These are phyloP conservation scores for Hypselothyrea guttata DNA, from an alignment of 2,888 invertebrate species.

Conservation along the genomic window DNA sequence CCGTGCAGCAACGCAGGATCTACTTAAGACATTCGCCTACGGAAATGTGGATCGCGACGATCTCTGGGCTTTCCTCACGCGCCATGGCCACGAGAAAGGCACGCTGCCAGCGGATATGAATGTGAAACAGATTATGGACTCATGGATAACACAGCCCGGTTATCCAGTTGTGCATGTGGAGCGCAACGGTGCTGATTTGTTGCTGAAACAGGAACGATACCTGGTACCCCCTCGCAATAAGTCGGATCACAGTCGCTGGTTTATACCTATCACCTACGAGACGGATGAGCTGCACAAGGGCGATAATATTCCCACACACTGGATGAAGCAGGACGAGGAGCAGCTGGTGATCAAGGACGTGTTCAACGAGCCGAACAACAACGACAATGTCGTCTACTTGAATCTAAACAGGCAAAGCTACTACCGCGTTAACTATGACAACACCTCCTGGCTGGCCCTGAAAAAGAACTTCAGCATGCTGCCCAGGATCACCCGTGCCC, in stretches of 20 bases:
- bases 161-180: slow-evolving; percentile 86
- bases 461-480: slow-evolving; percentile 84
- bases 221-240: slow-evolving; percentile 76
- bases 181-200: slow-evolving; percentile 80
- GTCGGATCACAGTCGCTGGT: slow-evolving; percentile 79
- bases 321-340: slow-evolving; percentile 77
- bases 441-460: slow-evolving; percentile 85
- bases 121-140: slow-evolving; percentile 86
- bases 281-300: slow-evolving; percentile 76
- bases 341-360: slow-evolving; percentile 76
- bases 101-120: slow-evolving; percentile 82
- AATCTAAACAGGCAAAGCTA: slow-evolving; percentile 84
- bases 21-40: slow-evolving; percentile 84
- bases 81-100: slow-evolving; percentile 83
- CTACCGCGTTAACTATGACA: slow-evolving; percentile 87
- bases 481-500: slow-evolving; percentile 85
- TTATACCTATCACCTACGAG: slow-evolving; percentile 81
- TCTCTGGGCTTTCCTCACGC: slow-evolving; percentile 86
- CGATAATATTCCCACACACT: slow-evolving; percentile 79
- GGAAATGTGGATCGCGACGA: slow-evolving; percentile 86
- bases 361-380: slow-evolving; percentile 70
- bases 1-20: slow-evolving; percentile 83
- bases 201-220: slow-evolving; percentile 80
- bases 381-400: slow-evolving; percentile 80
- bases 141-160: slow-evolving; percentile 87